Evolutionary conservation across 2,888 invertebrate species (phyloP), one percentile per base, ranked within the genome.

Genomic region (Bimastos eiseni): DNA sequence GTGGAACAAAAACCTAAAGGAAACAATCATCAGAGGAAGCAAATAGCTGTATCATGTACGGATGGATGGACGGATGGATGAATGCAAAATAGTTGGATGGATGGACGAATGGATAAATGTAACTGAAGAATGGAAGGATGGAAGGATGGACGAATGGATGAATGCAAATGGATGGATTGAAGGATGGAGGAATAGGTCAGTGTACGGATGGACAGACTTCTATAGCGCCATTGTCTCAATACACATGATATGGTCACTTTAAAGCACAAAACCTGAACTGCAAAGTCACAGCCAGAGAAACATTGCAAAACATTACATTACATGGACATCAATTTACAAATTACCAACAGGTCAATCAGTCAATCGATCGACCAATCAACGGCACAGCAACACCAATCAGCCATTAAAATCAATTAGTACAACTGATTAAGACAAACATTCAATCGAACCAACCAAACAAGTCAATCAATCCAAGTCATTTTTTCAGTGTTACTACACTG

Each of bases 1-100:
- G 91, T 92, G 30, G 92, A 92, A 33, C 88, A 91, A 33, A 88
- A 44, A 70, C 90, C 92, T 92, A 91, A 13, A 92, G 91, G 44
- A 55, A 89, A 89, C 83, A 55, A 37, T 24, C 44, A 70, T 34
- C 33, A 84, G 84, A 49, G 24, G 21, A 1, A 49, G 24, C 24
- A 24, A 24, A 49, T 49, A 24, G 21, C 21, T n/a, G n/a, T n/a
- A n/a, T n/a, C n/a, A n/a, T n/a, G n/a, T n/a, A n/a, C n/a, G n/a
- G n/a, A n/a, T 24, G 24, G 13, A 49, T 49, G 24, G 49, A 49
- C 24, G 49, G 24, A 49, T 24, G 49, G 15, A 44, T 44, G 44
- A 19, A 44, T 19, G 55, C 24, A 55, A 30, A 24, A 55, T 2
- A 70, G 30, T 17, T 49, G 70, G 70, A 70, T 24, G 21, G 49